These are phyloP conservation scores for Temnothorax rugatulus DNA, from an alignment of 2,888 invertebrate genomes.

Conservation along the genomic window DNA sequence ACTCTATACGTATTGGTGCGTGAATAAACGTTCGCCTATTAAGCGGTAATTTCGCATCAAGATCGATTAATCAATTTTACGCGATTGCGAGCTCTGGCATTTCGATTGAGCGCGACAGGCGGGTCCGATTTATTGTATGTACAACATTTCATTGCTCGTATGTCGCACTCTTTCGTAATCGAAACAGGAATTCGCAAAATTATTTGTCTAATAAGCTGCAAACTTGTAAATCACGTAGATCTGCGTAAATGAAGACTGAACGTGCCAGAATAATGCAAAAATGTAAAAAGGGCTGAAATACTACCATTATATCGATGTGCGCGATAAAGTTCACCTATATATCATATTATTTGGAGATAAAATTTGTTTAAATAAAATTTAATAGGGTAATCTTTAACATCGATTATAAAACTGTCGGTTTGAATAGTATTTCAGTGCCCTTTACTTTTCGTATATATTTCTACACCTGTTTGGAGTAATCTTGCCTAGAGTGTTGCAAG, in stretches of 20 bases:
- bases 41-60: not conserved
- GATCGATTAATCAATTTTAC: conserved; percentile 22
- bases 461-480: not conserved
- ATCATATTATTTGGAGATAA: not conserved
- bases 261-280: not conserved
- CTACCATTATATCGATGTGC: not conserved
- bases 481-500: not conserved
- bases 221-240: not conserved
- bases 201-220: conserved; percentile 1
- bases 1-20: not conserved
- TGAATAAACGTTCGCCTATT: not conserved
- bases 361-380: not conserved
- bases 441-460: not conserved
- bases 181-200: not conserved
- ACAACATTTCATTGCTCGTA: not conserved
- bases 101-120: not conserved
- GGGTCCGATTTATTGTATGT: conserved; percentile 10
- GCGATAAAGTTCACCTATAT: not conserved
- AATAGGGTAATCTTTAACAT: not conserved
- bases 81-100: not conserved
- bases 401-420: not conserved
- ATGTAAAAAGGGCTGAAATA: not conserved
- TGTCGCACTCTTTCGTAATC: not conserved
- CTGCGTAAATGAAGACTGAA: not conserved
- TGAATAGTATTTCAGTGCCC: not conserved